phyloP scores from a whole-genome alignment of 2,797 vertebrate species.

The Avahi laniger region DNA sequence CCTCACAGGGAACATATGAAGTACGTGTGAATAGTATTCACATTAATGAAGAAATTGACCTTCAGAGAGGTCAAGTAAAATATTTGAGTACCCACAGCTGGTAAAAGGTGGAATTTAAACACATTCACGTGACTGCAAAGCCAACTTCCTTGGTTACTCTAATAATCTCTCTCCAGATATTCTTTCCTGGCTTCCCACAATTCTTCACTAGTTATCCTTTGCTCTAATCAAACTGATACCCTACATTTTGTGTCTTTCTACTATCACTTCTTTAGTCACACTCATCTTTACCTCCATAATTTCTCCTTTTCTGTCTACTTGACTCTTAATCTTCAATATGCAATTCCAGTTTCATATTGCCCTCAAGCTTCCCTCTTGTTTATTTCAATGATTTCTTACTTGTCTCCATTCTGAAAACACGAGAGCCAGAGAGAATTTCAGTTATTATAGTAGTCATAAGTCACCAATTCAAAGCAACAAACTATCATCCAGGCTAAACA shows the following conservation, averaged over 20 bases:
- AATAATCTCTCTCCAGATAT: background rate
- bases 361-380: background rate
- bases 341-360: background rate
- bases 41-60: background rate
- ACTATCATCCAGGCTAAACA: background rate
- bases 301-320: background rate
- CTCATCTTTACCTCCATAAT: background rate
- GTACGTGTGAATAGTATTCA: background rate
- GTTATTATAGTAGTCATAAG: background rate
- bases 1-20: background rate
- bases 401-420: background rate
- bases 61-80: background rate
- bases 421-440: background rate
- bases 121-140: background rate
- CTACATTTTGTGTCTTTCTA: background rate
- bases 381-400: background rate
- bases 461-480: background rate
- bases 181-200: background rate
- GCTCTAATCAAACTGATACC: background rate
- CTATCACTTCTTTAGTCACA: background rate
- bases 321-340: background rate
- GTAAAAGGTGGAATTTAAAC: background rate
- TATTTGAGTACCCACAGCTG: background rate
- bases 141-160: background rate
- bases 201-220: background rate